Percentiles rank a stretch among this genome's conserved stretches.
phyloP scores from a whole-genome alignment of 2,888 invertebrate genomes.

The Halictus quadricinctus region DNA sequence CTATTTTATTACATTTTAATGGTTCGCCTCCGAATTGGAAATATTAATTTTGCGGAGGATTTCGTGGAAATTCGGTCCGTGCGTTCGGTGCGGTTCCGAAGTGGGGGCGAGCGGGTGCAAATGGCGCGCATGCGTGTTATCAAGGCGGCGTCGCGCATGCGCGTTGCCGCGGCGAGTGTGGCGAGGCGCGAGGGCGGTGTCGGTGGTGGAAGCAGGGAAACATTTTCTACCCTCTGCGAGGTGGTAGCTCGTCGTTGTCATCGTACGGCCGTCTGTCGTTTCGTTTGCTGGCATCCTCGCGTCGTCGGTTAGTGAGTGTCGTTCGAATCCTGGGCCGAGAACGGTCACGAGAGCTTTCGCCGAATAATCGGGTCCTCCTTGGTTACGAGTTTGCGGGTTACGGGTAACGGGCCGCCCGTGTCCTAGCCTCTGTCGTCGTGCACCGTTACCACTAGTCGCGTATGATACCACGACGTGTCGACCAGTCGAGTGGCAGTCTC shows the following conservation, averaged over 20 bases:
- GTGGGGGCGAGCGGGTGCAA: not conserved
- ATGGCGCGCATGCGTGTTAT: slow-evolving; percentile 60
- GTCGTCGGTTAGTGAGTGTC: slow-evolving; percentile 48
- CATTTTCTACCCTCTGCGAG: slow-evolving; percentile 56
- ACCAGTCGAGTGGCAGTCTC: slow-evolving; percentile 49
- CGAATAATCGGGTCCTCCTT: not conserved
- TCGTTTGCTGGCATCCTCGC: slow-evolving; percentile 37
- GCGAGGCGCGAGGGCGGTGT: slow-evolving; percentile 69
- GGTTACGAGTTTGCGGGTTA: too few relatives aligned
- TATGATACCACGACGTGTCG: slow-evolving; percentile 55
- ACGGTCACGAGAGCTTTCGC: not conserved
- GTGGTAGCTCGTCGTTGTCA: slow-evolving; percentile 52
- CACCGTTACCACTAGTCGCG: slow-evolving; percentile 30
- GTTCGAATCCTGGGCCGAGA: not conserved
- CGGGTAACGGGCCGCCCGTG: not conserved
- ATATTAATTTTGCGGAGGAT: not conserved
- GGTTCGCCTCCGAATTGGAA: not conserved
- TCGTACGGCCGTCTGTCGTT: slow-evolving; percentile 39
- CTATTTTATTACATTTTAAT: not conserved
- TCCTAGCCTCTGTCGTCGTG: not conserved
- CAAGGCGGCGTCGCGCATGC: slow-evolving; percentile 68
- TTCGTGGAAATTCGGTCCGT: not conserved
- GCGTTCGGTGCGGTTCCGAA: not conserved
- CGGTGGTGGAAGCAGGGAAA: slow-evolving; percentile 65
- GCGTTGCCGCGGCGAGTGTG: slow-evolving; percentile 62